Base-by-base conservation (phyloP, 2,113 vertebrate genomes). In the Talpa occidentalis region DNA sequence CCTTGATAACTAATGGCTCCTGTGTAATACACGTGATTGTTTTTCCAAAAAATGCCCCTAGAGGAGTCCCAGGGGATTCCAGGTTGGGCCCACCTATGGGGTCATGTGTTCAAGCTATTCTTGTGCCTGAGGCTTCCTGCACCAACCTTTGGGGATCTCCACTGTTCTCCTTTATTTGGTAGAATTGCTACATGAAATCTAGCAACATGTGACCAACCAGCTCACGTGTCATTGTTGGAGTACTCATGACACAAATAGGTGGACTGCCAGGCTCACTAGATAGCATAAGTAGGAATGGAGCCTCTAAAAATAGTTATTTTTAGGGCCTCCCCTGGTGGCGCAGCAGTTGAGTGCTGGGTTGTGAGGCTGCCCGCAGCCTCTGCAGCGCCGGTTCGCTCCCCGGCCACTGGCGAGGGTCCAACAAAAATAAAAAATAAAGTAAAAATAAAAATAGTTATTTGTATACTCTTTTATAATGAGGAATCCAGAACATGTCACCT, bases 61-160 rank as follows among this genome's bases (percentile, higher is more conserved):
- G 15, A 35, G 28, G 11, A 37, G 47, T 37, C 30, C 32, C 10
- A 12, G 92, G 42, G 26, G 28, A 47, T 60, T 24, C 54, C 19
- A 2, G 11, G 2, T 37, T 4, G 0, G 1, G 24, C 32, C 72
- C n/a, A 0, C n/a, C 0, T 5, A 28, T 14, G 4, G 47, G 47
- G 47, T 10, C 30, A 9, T 14, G 17, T n/a, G 54, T 14, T 24
- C 56, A 26, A 3, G 16, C n/a, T n/a, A n/a, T n/a, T n/a, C n/a
- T n/a, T n/a, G n/a, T n/a, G 17, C 14, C 64, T 0, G 4, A 22
- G 17, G 14, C 30, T 26, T 70, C 60, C 11, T 52, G 28, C 16
- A 0, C n/a, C 22, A 16, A 4, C 32, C 42, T n/a, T 67, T 11
- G 14, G 42, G 60, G 69, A 76, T 26, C 19, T 4, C 32, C 1